Conservation (phyloP, 2,888 invertebrate species). For the Lycophotia porphyrea region DNA sequence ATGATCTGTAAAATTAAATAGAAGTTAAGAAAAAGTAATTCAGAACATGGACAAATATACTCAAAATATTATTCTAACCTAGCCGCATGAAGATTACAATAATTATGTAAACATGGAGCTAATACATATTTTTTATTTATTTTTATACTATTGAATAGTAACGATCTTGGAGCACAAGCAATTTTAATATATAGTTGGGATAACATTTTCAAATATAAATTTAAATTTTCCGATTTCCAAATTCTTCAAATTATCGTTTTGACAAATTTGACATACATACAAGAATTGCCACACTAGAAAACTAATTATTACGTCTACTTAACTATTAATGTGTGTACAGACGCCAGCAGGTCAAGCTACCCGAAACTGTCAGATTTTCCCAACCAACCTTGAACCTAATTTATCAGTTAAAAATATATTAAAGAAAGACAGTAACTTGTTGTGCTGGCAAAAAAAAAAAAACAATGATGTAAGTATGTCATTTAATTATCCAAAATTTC, state of each 20-base stretch:
- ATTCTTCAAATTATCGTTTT: constrained; percentile 38
- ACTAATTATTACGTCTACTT: no score
- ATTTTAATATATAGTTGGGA: constrained; percentile 77
- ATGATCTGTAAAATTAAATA: constrained; percentile 43
- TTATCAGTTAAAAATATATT: no score
- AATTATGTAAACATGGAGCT: constrained; percentile 56
- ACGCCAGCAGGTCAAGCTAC: no score
- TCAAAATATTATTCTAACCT: constrained; percentile 70
- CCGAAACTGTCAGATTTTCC: no score
- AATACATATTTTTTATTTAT: constrained; percentile 61
- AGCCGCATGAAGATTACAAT: constrained; percentile 44
- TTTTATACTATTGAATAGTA: constrained; percentile 66
- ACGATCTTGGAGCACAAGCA: constrained; percentile 70
- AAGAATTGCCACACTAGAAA: background rate
- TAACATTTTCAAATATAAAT: constrained; percentile 74
- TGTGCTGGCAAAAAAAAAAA: no score
- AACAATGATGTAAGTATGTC: no score
- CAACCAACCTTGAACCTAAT: no score
- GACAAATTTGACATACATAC: constrained; percentile 23
- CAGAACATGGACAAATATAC: background rate
- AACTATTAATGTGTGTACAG: no score
- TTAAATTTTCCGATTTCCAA: constrained; percentile 29
- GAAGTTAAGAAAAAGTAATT: background rate
- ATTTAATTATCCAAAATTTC: no score
- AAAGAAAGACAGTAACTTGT: no score